Base-by-base conservation (phyloP, 2,888 invertebrate genomes). In the Clostera curtula region DNA sequence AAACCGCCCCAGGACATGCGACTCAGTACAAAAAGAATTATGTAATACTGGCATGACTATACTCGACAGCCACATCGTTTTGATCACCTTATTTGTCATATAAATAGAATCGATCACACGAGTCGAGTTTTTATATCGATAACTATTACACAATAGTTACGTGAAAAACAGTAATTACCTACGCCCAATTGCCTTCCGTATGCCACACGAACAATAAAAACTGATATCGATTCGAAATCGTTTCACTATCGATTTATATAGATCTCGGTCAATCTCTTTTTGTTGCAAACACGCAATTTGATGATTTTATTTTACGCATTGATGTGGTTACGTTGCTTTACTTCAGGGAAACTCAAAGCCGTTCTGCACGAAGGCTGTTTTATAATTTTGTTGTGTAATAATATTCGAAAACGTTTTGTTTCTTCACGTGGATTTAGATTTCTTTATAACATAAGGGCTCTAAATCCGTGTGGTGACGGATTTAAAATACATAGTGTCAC, bases 191-290 rank as follows among this genome's bases (percentile, higher is more conserved):
- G 59, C 75, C 74, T 75, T 76, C 75, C 76, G 75, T 69, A 61
- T 70, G 65, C 66, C 63, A 57, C 61, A 55, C 42, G 59, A 64
- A 76, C 77, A 75, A 77, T 77, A 65, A 70, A n/a, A 74, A 71
- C 62, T 64, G 63, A 70, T 70, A 74, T 70, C 63, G 59, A 69
- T 60, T 63, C 57, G 64, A 66, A 72, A 72, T 66, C 61, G 60
- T 58, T 61, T 56, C 59, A 49, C 53, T 60, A 61, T 62, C 63
- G 45, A 55, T 60, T 45, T 45, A 47, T 56, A 54, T 69, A 69
- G 71, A 76, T 74, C 71, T 66, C 73, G 71, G 74, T 66, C 72
- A 70, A 49, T 61, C 62, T 68, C 68, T 72, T 71, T 70, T 75
- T 69, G 54, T 70, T 62, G 50, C 56, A 46, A 65, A 64, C 70